Evolutionary conservation across 2,113 vertebrate genomes (phyloP), one percentile per base, ranked within the genome.

Genomic region (Mirza zaza): DNA sequence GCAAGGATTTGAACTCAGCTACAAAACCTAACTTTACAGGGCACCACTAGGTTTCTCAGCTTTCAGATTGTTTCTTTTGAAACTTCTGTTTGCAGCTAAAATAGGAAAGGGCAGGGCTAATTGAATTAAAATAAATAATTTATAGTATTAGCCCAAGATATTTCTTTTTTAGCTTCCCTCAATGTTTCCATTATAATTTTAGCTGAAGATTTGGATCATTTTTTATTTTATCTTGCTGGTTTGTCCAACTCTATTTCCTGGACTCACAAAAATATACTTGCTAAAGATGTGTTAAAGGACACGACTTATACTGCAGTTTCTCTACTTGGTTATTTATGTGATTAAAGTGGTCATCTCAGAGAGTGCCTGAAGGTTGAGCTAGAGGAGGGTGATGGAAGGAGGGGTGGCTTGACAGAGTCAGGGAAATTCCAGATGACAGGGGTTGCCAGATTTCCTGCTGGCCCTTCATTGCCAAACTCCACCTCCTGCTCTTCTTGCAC

Each of bases 381-480:
- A 34, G 77, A 90, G 84, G 42, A 84, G 65, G 82, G 70, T 52
- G 50, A 23, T 34, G 17, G 11, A 13, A 96, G 32, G 91, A 97
- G 94, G 70, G 90, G 75, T 29, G 79, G 20, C 14, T 45, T 89
- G 52, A 93, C 87, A 15, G 14, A 20, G 36, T 89, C 93, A 34
- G 98, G 98, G 98, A 98, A 99, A 99, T 99, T 99, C 98, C 98
- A 98, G 94, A 95, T 97, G 97, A 97, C 96, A 94, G 10, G 14
- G 93, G 77, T 87, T 94, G 98, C 98, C 98, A 98, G 98, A 95
- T 95, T 98, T 96, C 89, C 97, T 90, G 71, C 97, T 92, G 98
- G 94, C 95, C 96, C 97, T 79, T 23, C 76, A 94, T 96, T 98
- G 98, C 97, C 97, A 98, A 97, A 95, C 83, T 76, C 96, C 0